Conservation (phyloP, 1,140 invertebrate species). For the Varroa destructor region DNA sequence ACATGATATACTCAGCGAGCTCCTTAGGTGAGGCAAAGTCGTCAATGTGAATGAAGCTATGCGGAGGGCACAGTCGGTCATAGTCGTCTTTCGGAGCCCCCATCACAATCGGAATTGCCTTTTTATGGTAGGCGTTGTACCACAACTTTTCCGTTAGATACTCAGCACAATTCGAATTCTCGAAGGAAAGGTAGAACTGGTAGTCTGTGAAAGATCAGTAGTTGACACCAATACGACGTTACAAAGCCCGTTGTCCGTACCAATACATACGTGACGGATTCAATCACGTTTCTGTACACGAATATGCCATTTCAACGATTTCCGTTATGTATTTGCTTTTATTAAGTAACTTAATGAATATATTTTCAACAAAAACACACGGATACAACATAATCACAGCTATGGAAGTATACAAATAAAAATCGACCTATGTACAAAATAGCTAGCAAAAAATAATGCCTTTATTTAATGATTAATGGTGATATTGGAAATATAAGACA, state of each 20-base stretch:
- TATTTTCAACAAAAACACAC: too few relatives aligned
- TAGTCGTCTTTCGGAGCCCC: slow-evolving; percentile 42
- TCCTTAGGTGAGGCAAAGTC: slow-evolving; percentile 38
- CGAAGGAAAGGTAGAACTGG: slow-evolving; percentile 38
- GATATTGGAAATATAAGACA: too few relatives aligned
- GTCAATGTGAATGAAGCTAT: slow-evolving; percentile 41
- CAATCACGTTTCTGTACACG: background rate
- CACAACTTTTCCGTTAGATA: slow-evolving; percentile 49
- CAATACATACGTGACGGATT: background rate
- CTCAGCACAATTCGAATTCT: slow-evolving; percentile 44
- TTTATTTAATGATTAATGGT: too few relatives aligned
- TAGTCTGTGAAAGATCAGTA: slow-evolving; percentile 31
- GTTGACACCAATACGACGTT: background rate
- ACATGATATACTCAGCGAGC: slow-evolving; percentile 38
- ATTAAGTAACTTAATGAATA: too few relatives aligned
- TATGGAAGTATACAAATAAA: too few relatives aligned
- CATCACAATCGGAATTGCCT: slow-evolving; percentile 44
- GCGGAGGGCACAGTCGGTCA: slow-evolving; percentile 37
- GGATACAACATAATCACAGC: too few relatives aligned
- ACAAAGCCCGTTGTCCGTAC: background rate
- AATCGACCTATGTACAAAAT: too few relatives aligned
- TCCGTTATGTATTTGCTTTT: too few relatives aligned
- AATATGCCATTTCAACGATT: too few relatives aligned
- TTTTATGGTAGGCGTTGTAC: slow-evolving; percentile 40
- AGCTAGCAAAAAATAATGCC: too few relatives aligned